A percentile compares a stretch with the other conserved stretches of the same genome.
Conservation (phyloP, 2,113 vertebrate species). For the Lynx canadensis region DNA sequence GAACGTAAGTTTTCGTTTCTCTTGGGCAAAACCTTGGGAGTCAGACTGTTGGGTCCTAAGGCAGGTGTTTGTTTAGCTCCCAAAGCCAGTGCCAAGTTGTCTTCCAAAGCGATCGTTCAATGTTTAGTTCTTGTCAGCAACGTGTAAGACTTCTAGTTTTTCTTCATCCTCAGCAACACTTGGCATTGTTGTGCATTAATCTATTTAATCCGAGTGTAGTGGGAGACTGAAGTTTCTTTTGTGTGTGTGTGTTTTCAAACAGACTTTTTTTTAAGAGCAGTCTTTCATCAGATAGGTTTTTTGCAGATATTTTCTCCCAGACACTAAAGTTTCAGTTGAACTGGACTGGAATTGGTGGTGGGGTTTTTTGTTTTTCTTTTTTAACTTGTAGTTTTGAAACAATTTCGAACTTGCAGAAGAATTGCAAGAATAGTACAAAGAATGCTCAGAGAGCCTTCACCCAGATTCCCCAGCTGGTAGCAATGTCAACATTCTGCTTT, state of each 20-base stretch:
- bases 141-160: neutral
- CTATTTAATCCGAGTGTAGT: neutral
- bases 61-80: neutral
- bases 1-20: neutral
- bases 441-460: neutral
- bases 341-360: neutral
- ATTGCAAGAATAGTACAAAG: neutral
- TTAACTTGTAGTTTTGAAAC: conserved; percentile 27
- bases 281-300: neutral
- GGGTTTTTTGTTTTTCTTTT: neutral
- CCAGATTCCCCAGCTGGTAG: neutral
- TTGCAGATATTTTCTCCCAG: conserved; percentile 43
- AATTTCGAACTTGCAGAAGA: conserved; percentile 15
- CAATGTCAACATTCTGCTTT: neutral
- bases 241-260: neutral
- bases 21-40: neutral
- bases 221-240: neutral
- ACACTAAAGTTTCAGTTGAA: neutral
- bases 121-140: neutral
- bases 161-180: neutral
- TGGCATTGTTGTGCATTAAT: neutral
- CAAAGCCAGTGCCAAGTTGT: neutral
- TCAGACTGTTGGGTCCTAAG: neutral
- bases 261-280: neutral
- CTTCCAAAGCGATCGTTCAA: neutral